Evolutionary conservation across 2,113 vertebrate species (phyloP), one percentile per base, ranked within the genome.

Genomic region (Strix aluco): DNA sequence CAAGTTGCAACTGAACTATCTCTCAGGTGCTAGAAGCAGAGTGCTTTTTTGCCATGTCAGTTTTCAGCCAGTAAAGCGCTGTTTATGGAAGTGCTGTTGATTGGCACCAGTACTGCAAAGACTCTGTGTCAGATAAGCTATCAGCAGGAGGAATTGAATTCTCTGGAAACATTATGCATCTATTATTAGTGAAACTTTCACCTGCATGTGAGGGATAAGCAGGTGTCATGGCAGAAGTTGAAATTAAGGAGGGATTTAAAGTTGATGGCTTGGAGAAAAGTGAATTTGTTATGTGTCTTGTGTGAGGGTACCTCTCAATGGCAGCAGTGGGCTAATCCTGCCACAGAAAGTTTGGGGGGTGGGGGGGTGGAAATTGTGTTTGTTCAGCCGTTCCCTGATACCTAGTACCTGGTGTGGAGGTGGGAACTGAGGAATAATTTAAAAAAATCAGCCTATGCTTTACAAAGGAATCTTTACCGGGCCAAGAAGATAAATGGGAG

Each of bases 381-480:
- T 57, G 8, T 69, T 73, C 49, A 88, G 30, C 13, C 6, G 5
- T 88, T 94, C n/a, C 8, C 11, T 30, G 54, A 7, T 63, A 18
- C 2, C n/a, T 21, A 47, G 2, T 63, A 18, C 2, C n/a, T 21
- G 52, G 2, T 61, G n/a, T 7, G 4, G 44, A 79, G 38, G 1
- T 65, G 52, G 23, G 38, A 90, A 42, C 38, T 75, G 44, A 8
- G 57, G 36, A 65, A n/a, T 21, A 40, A 52, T 65, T 65, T 18
- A 46, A 54, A 72, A 44, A 46, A 55, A 81, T 32, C 55, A 78
- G 2, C n/a, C 21, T 58, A 2, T 82, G 59, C 44, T 1, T n/a
- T 49, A 15, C 15, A n/a, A 77, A 57, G 30, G 30, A 52, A 26
- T 69, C 17, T 44, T 67, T 36, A 7, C 19, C 42, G 52, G 34